phyloP scores from a whole-genome alignment of 2,113 vertebrate species.

The Platycercus adscitus region DNA sequence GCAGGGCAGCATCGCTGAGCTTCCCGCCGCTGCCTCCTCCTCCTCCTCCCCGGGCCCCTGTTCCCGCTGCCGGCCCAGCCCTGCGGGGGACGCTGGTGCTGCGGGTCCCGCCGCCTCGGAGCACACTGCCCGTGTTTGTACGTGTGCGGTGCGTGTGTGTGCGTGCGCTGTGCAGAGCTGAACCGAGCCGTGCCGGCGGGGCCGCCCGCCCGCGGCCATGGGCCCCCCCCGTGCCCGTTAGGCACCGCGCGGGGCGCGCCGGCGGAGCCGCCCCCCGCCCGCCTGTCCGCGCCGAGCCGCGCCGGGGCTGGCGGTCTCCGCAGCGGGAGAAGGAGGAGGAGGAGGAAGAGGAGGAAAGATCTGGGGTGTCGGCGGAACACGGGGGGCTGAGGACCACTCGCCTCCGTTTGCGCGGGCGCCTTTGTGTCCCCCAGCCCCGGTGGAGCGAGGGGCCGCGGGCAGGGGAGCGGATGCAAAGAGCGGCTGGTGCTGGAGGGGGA shows the following conservation, averaged over 20 bases:
- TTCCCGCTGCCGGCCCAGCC: not conserved
- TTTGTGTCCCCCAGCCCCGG: conserved; percentile 55
- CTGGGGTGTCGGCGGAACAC: not conserved
- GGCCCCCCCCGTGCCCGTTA: not conserved
- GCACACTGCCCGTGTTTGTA: not conserved
- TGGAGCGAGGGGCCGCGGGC: conserved; percentile 45
- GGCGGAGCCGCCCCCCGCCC: not conserved
- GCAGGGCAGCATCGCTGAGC: not conserved
- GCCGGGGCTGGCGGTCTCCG: not conserved
- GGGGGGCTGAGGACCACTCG: conserved; percentile 17
- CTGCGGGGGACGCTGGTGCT: not conserved
- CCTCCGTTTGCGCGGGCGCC: conserved; percentile 31
- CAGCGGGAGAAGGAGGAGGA: not conserved
- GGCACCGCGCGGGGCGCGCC: not conserved
- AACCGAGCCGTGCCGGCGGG: not conserved
- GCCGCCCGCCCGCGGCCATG: not conserved
- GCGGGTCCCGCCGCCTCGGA: not conserved
- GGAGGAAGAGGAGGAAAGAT: not conserved
- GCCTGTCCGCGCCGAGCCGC: not conserved
- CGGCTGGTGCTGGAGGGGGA: not conserved
- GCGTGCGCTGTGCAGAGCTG: not conserved
- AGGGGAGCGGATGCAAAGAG: conserved; percentile 48
- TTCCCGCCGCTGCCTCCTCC: not conserved
- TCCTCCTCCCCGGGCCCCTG: not conserved
- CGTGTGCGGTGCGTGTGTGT: not conserved